Conservation (phyloP, 2,888 invertebrate species). For the Aplocera efformata region DNA sequence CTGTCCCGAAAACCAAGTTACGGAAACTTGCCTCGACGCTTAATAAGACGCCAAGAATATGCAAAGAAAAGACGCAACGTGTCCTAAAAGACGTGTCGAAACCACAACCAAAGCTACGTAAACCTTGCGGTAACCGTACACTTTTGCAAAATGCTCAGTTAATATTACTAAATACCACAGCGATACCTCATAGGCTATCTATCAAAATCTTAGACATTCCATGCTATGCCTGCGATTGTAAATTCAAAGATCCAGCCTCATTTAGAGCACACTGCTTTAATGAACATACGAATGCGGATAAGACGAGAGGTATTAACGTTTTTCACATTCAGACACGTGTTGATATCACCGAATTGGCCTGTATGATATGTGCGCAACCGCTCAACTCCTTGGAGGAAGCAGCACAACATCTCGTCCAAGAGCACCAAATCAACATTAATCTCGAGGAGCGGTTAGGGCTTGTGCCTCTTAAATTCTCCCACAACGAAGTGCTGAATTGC, state of each 20-base stretch:
- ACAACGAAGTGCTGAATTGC: slow-evolving; percentile 5
- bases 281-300: slow-evolving; percentile 21
- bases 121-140: not conserved
- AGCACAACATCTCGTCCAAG: slow-evolving; percentile 15
- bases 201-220: slow-evolving; percentile 1
- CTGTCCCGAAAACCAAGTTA: too few relatives aligned
- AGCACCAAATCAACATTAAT: slow-evolving; percentile 12
- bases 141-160: slow-evolving; percentile 8
- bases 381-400: slow-evolving; percentile 13
- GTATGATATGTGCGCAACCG: slow-evolving; percentile 14
- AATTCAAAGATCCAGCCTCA: slow-evolving; percentile 14
- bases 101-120: too few relatives aligned
- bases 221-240: slow-evolving; percentile 9
- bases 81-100: too few relatives aligned
- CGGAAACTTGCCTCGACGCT: too few relatives aligned
- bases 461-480: slow-evolving; percentile 11
- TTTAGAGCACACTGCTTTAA: slow-evolving; percentile 23
- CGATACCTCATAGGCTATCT: slow-evolving; percentile 8
- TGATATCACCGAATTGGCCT: slow-evolving; percentile 22
- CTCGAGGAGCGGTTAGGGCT: slow-evolving; percentile 10
- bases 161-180: slow-evolving; percentile 10
- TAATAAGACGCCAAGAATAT: too few relatives aligned
- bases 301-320: slow-evolving; percentile 14
- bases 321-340: slow-evolving; percentile 15
- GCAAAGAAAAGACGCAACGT: too few relatives aligned